Base-by-base conservation (phyloP, 2,888 invertebrate species). In the Leptopterna dolabrata region DNA sequence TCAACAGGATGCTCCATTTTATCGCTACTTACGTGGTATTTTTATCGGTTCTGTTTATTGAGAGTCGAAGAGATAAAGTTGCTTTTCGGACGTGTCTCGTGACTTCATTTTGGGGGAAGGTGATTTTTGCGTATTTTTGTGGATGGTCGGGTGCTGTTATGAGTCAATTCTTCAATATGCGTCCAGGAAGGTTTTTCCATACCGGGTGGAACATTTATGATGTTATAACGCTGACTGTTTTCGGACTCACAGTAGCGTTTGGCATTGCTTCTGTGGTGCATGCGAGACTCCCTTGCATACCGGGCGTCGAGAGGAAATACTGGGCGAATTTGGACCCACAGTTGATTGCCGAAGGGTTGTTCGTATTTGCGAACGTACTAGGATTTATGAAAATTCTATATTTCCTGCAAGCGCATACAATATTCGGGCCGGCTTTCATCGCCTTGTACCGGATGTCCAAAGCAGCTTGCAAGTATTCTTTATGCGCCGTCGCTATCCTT, bases 1-100 rank as follows among this genome's bases (percentile, higher is more conserved):
- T 95, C 89, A 95, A 95, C 91, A 95, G 95, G 92, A 95, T 95
- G 92, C 93, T 96, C 90, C 95, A 94, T 83, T 95, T 94, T 90
- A 93, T 94, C 9, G 93, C 95, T 19, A 94, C 94, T 14, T 95
- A 95, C 91, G 91, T 94, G 85, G 92, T 95, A 88, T 96, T 96
- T 92, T 93, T 95, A 78, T 90, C 93, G 1, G n/a, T 76, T 91
- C 95, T 88, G 93, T 95, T 88, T 94, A 94, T 36, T 1, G 76
- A 76, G 13, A 76, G 19, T 7, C 43, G n/a, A 16, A 1, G 19
- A n/a, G 43, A 36, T 2, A 76, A 76, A 43, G 19, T 43, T n/a
- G 4, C 9, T 43, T 6, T 13, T 1, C n/a, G 41, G n/a, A 19
- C 19, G 4, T 1, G 16, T 1, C 0, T 4, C 6, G 11, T 76